Conservation (phyloP, 2,113 vertebrate genomes). For the Rhinogobius similis region DNA sequence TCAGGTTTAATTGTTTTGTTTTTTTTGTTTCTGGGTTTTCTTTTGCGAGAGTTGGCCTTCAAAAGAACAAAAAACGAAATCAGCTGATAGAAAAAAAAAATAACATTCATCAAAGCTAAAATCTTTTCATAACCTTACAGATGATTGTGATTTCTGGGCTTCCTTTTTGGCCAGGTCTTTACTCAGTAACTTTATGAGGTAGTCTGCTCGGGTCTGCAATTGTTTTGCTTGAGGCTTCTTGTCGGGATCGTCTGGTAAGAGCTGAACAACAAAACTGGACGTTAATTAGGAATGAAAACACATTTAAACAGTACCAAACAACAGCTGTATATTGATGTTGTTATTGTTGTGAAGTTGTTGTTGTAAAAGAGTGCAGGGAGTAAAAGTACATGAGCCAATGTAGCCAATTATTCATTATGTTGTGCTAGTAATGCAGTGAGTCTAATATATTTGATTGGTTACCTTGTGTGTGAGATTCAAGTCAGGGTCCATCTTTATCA, state of each 20-base stretch:
- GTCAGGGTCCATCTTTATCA: conserved; percentile 99
- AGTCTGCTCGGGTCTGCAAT: conserved; percentile 96
- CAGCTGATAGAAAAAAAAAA: neutral
- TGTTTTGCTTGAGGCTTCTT: conserved; percentile 99
- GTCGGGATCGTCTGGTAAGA: conserved; percentile 97
- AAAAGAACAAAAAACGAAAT: conserved; percentile 6
- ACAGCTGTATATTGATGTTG: too few relatives aligned
- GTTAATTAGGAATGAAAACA: neutral
- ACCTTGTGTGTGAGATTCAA: conserved; percentile 98
- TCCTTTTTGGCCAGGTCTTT: conserved; percentile 94
- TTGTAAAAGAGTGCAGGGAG: neutral
- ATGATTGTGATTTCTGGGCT: conserved; percentile 88
- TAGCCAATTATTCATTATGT: neutral
- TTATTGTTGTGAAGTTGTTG: neutral
- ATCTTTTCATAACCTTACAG: conserved; percentile 73
- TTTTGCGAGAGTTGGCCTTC: conserved; percentile 89
- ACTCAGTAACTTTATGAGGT: conserved; percentile 99
- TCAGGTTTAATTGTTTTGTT: conserved; percentile 84
- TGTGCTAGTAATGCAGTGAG: neutral
- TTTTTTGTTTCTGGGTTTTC: conserved; percentile 90
- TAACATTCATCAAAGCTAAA: neutral
- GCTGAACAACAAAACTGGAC: conserved; percentile 72
- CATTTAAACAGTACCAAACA: neutral
- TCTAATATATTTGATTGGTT: conserved; percentile 13
- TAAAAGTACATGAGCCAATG: neutral